Base-by-base conservation (phyloP, 2,113 vertebrate genomes). In the Phylloscopus whistleri region DNA sequence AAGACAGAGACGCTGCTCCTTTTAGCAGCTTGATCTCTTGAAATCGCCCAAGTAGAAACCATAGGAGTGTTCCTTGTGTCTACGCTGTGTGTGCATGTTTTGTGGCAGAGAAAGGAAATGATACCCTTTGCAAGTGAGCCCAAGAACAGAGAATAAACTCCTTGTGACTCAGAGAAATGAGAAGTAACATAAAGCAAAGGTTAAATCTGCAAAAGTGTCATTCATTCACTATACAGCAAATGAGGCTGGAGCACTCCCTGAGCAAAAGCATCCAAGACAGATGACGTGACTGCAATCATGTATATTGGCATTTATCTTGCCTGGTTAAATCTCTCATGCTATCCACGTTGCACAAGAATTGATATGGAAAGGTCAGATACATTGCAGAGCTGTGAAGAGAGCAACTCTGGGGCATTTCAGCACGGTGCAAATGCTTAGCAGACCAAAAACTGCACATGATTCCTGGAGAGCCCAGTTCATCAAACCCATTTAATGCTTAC, bases 141-240 rank as follows among this genome's bases (percentile, higher is more conserved):
- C 5, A 51, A 84, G 68, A 91, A 43, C 4, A 56, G 52, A 87
- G 44, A 89, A 76, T 35, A 83, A 86, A 81, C n/a, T 55, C 63
- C 52, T 70, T 52, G 52, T 94, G 90, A 84, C 68, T 80, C 87
- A 62, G 49, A 95, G 91, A 89, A 94, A 87, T 18, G 53, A 85
- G 63, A 91, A 91, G 51, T 55, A 94, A 52, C 37, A n/a, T 53
- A 72, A 90, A 96, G 39, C 48, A 90, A 91, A 95, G 33, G 68
- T 93, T 94, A 93, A 68, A 86, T 85, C 79, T 86, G 64, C 43
- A 88, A 19, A 88, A 90, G 64, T 90, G 64, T 59, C 37, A 68
- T 64, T 93, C 83, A 75, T 90, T 86, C 21, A 12, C 90, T 78
- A 1, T 41, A 39, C 44, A 62, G 58, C 43, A 86, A 85, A 88